Percentiles rank a stretch among this genome's conserved stretches.
phyloP scores from a whole-genome alignment of 2,888 invertebrate genomes.

The Panopea generosa region DNA sequence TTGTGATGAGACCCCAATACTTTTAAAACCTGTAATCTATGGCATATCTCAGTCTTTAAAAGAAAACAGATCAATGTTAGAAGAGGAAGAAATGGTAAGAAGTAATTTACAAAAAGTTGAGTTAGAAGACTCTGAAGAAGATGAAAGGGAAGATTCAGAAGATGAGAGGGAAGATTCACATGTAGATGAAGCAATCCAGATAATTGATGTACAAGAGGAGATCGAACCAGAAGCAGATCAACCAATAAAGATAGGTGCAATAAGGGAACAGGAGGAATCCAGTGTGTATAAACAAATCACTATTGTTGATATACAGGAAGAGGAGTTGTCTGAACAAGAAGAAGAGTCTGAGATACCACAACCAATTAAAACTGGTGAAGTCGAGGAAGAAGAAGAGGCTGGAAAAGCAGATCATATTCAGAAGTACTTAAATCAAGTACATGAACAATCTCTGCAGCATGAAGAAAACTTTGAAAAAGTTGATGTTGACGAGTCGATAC shows the following conservation, averaged over 20 bases:
- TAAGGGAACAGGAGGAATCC: too few species aligned
- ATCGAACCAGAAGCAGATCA: too few species aligned
- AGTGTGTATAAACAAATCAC: too few species aligned
- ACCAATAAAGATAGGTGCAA: too few species aligned
- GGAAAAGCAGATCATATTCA: slow-evolving; percentile 83
- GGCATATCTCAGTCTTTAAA: slow-evolving; percentile 39
- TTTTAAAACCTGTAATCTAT: slow-evolving; percentile 50
- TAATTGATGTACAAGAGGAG: too few species aligned
- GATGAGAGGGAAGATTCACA: slow-evolving; percentile 2
- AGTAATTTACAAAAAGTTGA: slow-evolving; percentile 51
- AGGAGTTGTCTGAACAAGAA: neutral
- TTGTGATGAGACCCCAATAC: slow-evolving; percentile 27
- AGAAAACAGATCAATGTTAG: slow-evolving; percentile 53
- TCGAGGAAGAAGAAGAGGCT: slow-evolving; percentile 66
- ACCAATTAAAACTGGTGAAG: too few species aligned
- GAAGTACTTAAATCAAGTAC: slow-evolving; percentile 78
- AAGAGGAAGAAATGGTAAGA: slow-evolving; percentile 50
- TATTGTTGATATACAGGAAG: neutral
- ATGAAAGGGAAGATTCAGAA: slow-evolving; percentile 6
- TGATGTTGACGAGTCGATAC: slow-evolving; percentile 20
- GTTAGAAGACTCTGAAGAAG: slow-evolving; percentile 42
- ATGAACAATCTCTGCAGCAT: slow-evolving; percentile 66
- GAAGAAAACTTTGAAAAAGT: slow-evolving; percentile 41
- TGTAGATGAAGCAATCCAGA: neutral
- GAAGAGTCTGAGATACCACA: slow-evolving; percentile 8